phyloP scores from a whole-genome alignment of 2,888 invertebrate species.

The Lutraria lutraria region DNA sequence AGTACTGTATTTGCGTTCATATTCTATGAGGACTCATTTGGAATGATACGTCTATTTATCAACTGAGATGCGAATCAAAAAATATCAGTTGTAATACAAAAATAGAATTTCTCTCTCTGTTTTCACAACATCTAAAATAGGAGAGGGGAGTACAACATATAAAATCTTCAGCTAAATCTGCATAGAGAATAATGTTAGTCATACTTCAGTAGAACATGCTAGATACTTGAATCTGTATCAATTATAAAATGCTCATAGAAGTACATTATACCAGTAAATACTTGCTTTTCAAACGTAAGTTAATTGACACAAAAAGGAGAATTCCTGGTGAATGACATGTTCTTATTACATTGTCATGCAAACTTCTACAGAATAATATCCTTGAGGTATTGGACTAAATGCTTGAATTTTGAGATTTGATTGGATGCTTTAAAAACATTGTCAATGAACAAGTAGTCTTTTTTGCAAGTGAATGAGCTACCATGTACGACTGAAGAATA shows the following conservation, averaged over 20 bases:
- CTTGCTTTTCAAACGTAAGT: no score
- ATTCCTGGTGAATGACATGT: no score
- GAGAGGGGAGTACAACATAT: slow-evolving; percentile 55
- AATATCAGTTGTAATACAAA: slow-evolving; percentile 66
- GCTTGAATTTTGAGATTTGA: no score
- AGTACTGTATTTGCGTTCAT: not conserved
- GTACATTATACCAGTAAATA: no score
- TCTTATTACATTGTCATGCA: no score
- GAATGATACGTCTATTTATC: slow-evolving; percentile 67
- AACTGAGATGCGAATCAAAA: slow-evolving; percentile 62
- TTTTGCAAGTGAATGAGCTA: not conserved
- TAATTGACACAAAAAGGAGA: no score
- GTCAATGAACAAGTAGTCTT: no score
- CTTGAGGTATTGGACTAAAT: no score
- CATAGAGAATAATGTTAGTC: slow-evolving; percentile 21
- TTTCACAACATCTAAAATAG: slow-evolving; percentile 64
- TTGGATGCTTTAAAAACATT: no score
- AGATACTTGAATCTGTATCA: not conserved
- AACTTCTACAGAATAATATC: no score
- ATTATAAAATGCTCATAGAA: not conserved
- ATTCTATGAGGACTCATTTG: slow-evolving; percentile 35
- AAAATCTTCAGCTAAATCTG: slow-evolving; percentile 27
- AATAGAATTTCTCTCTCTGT: slow-evolving; percentile 62
- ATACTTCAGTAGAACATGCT: not conserved
- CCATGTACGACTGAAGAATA: not conserved